Percentiles rank a stretch among this genome's conserved stretches.
Conservation (phyloP, 2,888 invertebrate species). For the Anoncus sp. region DNA sequence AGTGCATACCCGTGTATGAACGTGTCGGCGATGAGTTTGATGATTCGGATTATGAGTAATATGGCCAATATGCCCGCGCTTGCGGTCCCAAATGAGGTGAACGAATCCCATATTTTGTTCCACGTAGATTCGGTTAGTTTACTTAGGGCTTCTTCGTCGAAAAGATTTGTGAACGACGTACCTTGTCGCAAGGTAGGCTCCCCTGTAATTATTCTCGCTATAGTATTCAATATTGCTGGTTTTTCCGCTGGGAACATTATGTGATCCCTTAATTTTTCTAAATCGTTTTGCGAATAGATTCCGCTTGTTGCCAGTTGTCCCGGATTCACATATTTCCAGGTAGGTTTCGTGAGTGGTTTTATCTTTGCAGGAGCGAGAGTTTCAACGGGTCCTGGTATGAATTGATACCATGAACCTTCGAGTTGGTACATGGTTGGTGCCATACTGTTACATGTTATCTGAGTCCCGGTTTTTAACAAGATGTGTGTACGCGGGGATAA, state of each 20-base stretch:
- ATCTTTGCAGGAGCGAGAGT: conserved; percentile 16
- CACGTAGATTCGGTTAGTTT: conserved; percentile 30
- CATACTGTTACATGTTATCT: conserved; percentile 31
- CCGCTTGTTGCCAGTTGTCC: conserved; percentile 21
- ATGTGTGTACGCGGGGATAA: conserved; percentile 36
- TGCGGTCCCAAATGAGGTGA: conserved; percentile 48
- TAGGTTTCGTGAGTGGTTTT: conserved; percentile 24
- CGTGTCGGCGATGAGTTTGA: conserved; percentile 48
- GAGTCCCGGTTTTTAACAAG: conserved; percentile 28
- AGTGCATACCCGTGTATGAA: conserved; percentile 52
- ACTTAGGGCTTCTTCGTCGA: conserved; percentile 51
- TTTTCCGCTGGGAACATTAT: conserved; percentile 49
- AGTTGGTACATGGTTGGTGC: conserved; percentile 37
- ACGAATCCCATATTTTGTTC: conserved; percentile 34
- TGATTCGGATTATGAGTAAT: conserved; percentile 22
- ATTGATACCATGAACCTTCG: conserved; percentile 36
- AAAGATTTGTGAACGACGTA: conserved; percentile 30
- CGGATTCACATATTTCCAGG: conserved; percentile 43
- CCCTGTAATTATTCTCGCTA: conserved; percentile 12
- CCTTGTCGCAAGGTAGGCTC: not conserved
- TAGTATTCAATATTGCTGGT: conserved; percentile 35
- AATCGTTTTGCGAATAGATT: conserved; percentile 22
- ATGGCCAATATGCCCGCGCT: conserved; percentile 57
- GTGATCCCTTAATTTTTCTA: conserved; percentile 34
- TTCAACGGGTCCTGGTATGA: conserved; percentile 28